phyloP scores from a whole-genome alignment of 1,140 invertebrate genomes.

The Cydia pomonella region DNA sequence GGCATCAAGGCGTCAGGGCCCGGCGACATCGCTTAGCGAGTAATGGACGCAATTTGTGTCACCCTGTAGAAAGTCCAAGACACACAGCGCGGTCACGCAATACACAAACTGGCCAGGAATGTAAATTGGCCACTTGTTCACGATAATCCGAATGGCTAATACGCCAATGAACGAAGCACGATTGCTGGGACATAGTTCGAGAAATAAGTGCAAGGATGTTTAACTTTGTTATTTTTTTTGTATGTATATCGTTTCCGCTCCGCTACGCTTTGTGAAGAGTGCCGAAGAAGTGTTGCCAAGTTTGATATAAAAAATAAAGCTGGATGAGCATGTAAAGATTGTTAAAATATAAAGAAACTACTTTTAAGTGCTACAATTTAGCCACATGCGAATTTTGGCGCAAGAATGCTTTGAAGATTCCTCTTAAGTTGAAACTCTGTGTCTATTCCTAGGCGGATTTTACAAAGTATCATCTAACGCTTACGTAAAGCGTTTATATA shows the following conservation, averaged over 20 bases:
- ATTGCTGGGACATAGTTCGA: not conserved
- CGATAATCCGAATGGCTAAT: constrained; percentile 21
- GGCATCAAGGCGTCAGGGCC: constrained; percentile 10
- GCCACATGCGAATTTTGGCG: too few species aligned
- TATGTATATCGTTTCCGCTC: not conserved
- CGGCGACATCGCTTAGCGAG: constrained; percentile 15
- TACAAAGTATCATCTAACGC: too few species aligned
- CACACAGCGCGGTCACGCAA: not conserved
- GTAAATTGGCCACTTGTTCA: constrained; percentile 17
- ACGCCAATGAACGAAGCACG: constrained; percentile 9
- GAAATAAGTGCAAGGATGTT: not conserved
- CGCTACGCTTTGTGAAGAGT: not conserved
- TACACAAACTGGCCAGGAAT: constrained; percentile 13
- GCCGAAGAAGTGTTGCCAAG: not conserved
- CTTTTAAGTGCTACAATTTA: too few species aligned
- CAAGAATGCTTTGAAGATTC: too few species aligned
- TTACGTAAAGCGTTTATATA: too few species aligned
- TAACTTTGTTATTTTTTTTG: not conserved
- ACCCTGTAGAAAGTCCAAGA: constrained; percentile 11
- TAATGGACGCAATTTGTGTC: constrained; percentile 17
- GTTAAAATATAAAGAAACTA: too few species aligned
- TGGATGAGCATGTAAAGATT: too few species aligned
- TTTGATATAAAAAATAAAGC: not conserved
- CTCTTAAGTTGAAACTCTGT: too few species aligned
- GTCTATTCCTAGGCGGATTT: too few species aligned